Base-by-base conservation (phyloP, 2,113 vertebrate genomes). In the Micronycteris hirsuta region DNA sequence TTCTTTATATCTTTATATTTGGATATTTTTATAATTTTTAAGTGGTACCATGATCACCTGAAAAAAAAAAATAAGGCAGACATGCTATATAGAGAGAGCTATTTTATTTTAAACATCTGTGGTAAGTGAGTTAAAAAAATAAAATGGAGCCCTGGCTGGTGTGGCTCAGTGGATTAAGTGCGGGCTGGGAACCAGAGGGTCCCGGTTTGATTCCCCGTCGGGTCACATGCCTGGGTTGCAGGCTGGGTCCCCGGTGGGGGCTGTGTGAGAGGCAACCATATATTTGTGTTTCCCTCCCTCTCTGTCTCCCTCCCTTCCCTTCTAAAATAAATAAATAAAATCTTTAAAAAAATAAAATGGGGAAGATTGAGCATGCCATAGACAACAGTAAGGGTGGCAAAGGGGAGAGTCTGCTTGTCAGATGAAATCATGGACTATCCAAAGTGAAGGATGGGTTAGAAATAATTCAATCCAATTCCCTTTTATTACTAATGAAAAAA, bases 81-180 rank as follows among this genome's bases (percentile, higher is more conserved):
- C 33, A 49, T 82, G 71, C 68, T 92, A 47, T 83, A 61, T 17
- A 80, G 45, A 82, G 52, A 77, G 20, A 71, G 0, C 20, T 92
- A 84, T 86, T 96, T 91, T 82, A 81, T 90, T 92, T 89, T 86
- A 83, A 89, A 14, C n/a, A 74, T 84, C 52, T 80, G 22, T 95
- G 61, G 56, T 87, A 41, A 67, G 16, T 71, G 43, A 85, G 31
- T 56, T 52, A 31, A 61, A 56, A 80, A 78, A 24, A 22, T 24
- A n/a, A 87, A 83, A 56, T 85, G 28, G 26, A 94, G n/a, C n/a
- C n/a, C n/a, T n/a, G n/a, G n/a, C n/a, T n/a, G n/a, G n/a, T n/a
- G n/a, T n/a, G n/a, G n/a, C n/a, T n/a, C n/a, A n/a, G n/a, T n/a
- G n/a, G n/a, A n/a, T n/a, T n/a, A n/a, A n/a, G n/a, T n/a, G n/a